Evolutionary conservation across 2,113 vertebrate genomes (phyloP).

Genomic region (Otolemur garnettii): DNA sequence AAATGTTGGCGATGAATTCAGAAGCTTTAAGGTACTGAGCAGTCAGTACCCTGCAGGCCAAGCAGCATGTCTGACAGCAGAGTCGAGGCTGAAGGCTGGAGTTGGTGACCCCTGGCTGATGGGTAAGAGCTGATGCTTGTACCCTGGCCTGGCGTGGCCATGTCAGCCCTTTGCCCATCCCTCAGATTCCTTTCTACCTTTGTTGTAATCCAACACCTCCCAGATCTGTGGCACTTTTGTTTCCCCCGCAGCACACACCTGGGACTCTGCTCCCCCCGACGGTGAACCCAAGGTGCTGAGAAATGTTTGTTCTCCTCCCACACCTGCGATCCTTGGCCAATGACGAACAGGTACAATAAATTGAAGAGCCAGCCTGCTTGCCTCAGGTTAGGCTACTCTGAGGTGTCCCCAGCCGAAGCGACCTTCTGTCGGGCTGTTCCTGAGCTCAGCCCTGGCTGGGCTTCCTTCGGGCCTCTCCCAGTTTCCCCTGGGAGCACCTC

Average conservation of each 20-base stretch:
- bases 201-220: background rate
- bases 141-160: background rate
- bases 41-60: background rate
- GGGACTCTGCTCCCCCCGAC: background rate
- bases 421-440: background rate
- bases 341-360: background rate
- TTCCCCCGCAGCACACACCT: background rate
- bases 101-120: background rate
- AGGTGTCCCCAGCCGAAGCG: background rate
- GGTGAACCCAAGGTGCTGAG: background rate
- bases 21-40: background rate
- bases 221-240: background rate
- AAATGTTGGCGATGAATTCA: background rate
- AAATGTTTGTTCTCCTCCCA: background rate
- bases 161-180: accelerated
- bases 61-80: background rate
- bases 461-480: background rate
- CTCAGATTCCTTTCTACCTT: too few species aligned
- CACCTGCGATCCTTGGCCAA: background rate
- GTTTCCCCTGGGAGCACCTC: background rate
- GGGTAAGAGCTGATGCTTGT: accelerated
- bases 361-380: background rate
- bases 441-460: background rate
- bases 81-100: background rate
- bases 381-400: background rate